These are phyloP conservation scores for Pungitius pungitius DNA, from an alignment of 2,113 vertebrate genomes.

Conservation along the genomic window DNA sequence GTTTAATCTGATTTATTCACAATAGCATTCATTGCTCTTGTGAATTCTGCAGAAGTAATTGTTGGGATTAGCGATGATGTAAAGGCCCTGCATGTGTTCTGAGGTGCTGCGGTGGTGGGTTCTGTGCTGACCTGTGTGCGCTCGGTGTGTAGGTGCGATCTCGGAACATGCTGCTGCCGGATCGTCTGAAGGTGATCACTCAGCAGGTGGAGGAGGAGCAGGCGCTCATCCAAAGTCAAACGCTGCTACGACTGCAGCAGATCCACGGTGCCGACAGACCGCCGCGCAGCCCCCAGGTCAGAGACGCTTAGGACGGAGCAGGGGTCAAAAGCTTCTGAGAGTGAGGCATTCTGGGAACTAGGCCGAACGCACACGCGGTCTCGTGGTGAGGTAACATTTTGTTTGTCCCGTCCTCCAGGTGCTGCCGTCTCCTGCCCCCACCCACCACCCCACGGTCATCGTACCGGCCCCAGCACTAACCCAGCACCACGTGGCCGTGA, in stretches of 20 bases:
- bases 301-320: slow-evolving; percentile 12
- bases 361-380: background rate
- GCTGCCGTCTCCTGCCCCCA: slow-evolving; percentile 86
- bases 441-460: slow-evolving; percentile 96
- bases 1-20: background rate
- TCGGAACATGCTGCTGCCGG: slow-evolving; percentile 93
- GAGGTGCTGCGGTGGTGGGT: no score
- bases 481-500: slow-evolving; percentile 93
- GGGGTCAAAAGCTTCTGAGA: background rate
- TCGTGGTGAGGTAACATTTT: background rate
- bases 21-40: background rate
- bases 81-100: background rate
- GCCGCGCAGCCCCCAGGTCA: slow-evolving; percentile 86
- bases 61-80: background rate
- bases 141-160: slow-evolving; percentile 85
- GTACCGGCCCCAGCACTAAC: slow-evolving; percentile 89
- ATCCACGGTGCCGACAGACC: slow-evolving; percentile 84
- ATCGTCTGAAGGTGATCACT: slow-evolving; percentile 97
- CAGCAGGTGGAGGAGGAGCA: slow-evolving; percentile 98
- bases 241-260: slow-evolving; percentile 84
- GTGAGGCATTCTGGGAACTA: background rate
- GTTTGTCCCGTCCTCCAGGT: slow-evolving; percentile 79
- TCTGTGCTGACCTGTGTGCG: background rate
- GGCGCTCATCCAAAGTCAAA: slow-evolving; percentile 86
- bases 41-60: background rate